Evolutionary conservation across 2,797 vertebrate species (phyloP).

Genomic region (Sebastiscus tertius): DNA sequence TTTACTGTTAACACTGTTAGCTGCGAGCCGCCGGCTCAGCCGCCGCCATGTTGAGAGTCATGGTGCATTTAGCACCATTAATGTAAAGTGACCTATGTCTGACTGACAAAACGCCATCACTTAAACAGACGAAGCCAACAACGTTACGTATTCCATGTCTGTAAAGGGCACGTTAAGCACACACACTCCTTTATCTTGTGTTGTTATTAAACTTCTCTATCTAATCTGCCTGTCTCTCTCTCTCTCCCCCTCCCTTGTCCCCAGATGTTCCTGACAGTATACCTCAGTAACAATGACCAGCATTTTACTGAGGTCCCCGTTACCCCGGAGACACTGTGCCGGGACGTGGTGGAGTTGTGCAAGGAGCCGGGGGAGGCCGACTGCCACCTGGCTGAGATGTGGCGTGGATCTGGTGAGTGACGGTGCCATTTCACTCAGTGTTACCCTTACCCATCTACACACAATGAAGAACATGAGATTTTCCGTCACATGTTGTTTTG

Average conservation of each 20-base stretch:
- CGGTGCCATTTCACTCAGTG: neutral
- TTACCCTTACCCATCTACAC: neutral
- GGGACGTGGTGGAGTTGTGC: slow-evolving; percentile 95
- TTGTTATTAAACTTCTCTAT: slow-evolving; percentile 7
- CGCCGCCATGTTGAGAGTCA: no score
- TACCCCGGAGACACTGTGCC: slow-evolving; percentile 93
- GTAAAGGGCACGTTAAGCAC: neutral
- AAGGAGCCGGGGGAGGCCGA: slow-evolving; percentile 93
- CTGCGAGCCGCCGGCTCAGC: no score
- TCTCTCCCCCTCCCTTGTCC: neutral
- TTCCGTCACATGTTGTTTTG: slow-evolving; percentile 19
- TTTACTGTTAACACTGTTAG: no score
- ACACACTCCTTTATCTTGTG: neutral
- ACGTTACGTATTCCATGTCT: neutral
- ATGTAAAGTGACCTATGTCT: neutral
- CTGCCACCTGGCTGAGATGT: slow-evolving; percentile 94
- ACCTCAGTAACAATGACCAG: slow-evolving; percentile 98
- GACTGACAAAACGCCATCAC: neutral
- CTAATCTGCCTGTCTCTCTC: slow-evolving; percentile 9
- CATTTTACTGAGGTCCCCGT: slow-evolving; percentile 98
- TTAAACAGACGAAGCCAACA: neutral
- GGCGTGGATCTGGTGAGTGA: slow-evolving; percentile 92
- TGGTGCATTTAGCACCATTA: neutral
- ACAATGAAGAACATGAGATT: neutral
- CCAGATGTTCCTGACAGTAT: slow-evolving; percentile 98